Percentiles rank a stretch among this genome's conserved stretches.
phyloP scores from a whole-genome alignment of 2,888 invertebrate species.

The Ophion costatus region DNA sequence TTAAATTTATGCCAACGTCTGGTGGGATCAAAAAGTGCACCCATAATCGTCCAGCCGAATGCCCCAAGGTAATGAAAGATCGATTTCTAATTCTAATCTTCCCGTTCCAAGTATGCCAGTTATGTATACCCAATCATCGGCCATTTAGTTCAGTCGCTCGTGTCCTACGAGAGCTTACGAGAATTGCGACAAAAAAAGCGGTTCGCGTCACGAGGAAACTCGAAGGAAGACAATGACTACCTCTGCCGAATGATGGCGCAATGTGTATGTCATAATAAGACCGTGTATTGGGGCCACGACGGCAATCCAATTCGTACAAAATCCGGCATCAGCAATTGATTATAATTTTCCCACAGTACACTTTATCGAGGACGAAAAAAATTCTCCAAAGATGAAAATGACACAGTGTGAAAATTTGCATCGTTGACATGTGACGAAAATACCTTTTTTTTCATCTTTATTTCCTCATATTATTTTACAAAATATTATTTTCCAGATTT shows the following conservation, averaged over 20 bases:
- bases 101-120: conserved; percentile 32
- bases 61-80: conserved; percentile 36
- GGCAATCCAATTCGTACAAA: conserved; percentile 33
- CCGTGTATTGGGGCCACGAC: neutral
- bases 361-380: conserved; percentile 8
- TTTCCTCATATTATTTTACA: too few relatives aligned
- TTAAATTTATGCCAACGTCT: conserved; percentile 21
- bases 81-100: conserved; percentile 47
- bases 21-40: conserved; percentile 11
- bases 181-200: conserved; percentile 20
- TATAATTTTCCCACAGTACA: conserved; percentile 30
- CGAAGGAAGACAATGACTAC: conserved; percentile 42
- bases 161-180: conserved; percentile 22
- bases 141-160: conserved; percentile 41
- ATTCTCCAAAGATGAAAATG: neutral
- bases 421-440: too few relatives aligned
- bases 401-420: neutral
- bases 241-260: conserved; percentile 24
- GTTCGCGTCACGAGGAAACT: conserved; percentile 46
- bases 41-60: neutral
- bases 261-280: conserved; percentile 26
- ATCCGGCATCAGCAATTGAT: conserved; percentile 6
- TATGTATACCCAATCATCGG: conserved; percentile 4
- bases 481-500: too few relatives aligned
- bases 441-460: too few relatives aligned